These are phyloP conservation scores for Isurus oxyrinchus DNA, from an alignment of 2,113 vertebrate genomes.

Conservation along the genomic window DNA sequence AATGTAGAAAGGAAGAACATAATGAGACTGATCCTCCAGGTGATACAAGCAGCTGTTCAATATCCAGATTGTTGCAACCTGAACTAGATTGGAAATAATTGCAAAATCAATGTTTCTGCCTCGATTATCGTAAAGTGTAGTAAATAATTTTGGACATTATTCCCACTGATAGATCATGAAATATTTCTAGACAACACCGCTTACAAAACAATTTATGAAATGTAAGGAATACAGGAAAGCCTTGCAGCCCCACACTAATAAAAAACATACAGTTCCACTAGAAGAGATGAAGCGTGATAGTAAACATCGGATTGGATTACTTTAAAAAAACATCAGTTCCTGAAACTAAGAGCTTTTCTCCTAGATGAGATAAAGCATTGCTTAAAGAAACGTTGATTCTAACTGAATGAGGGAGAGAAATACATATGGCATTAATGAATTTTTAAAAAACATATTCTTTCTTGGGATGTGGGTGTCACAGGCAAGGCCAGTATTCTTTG, in stretches of 20 bases:
- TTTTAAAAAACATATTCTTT: neutral
- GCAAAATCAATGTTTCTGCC: neutral
- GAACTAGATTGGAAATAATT: neutral
- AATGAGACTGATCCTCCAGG: neutral
- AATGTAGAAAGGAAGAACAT: neutral
- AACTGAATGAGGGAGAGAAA: neutral
- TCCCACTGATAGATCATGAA: neutral
- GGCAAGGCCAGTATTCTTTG: too few species aligned
- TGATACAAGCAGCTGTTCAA: neutral
- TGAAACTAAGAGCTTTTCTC: neutral
- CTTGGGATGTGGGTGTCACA: too few species aligned
- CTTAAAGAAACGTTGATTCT: neutral
- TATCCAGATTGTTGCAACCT: neutral
- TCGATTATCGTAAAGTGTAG: neutral
- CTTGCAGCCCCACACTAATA: neutral
- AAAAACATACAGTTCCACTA: neutral
- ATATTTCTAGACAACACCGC: too few species aligned
- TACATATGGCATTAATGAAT: neutral
- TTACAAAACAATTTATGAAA: too few species aligned
- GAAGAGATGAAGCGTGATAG: neutral
- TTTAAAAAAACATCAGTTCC: neutral
- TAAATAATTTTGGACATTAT: neutral
- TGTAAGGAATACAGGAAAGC: neutral
- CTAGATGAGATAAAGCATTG: neutral
- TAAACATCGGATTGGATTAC: neutral